These are phyloP conservation scores for Drosophila rubida DNA, from an alignment of 2,888 invertebrate species.

Conservation along the genomic window DNA sequence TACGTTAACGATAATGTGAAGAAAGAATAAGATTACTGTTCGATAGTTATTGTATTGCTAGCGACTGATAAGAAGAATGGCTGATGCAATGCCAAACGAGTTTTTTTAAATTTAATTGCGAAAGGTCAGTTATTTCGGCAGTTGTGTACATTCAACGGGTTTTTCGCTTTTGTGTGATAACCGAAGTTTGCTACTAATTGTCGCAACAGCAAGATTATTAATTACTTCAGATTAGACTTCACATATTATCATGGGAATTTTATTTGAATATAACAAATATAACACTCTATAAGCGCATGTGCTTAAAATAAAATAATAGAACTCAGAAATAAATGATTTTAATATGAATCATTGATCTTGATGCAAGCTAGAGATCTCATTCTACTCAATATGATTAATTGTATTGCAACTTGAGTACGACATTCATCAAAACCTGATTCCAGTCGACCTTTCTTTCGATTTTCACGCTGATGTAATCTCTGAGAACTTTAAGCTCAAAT, in stretches of 20 bases:
- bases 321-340: background rate
- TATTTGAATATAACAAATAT: too few species aligned
- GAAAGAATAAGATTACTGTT: background rate
- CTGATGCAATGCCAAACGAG: conserved; percentile 38
- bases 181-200: background rate
- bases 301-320: background rate
- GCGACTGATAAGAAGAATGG: background rate
- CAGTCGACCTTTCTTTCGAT: background rate
- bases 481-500: conserved; percentile 30
- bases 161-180: background rate
- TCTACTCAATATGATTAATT: conserved; percentile 5
- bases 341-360: background rate
- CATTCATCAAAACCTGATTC: conserved; percentile 34
- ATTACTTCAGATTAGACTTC: too few species aligned
- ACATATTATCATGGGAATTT: too few species aligned
- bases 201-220: background rate
- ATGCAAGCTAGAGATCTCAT: background rate
- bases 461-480: conserved; percentile 29
- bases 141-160: background rate
- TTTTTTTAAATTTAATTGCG: conserved; percentile 7
- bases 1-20: background rate
- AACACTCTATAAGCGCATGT: too few species aligned
- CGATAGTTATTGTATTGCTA: background rate
- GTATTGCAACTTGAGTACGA: background rate
- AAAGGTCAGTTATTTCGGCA: conserved; percentile 11